Base-by-base conservation (phyloP, 2,888 invertebrate genomes). In the Cheilosia scutellata region DNA sequence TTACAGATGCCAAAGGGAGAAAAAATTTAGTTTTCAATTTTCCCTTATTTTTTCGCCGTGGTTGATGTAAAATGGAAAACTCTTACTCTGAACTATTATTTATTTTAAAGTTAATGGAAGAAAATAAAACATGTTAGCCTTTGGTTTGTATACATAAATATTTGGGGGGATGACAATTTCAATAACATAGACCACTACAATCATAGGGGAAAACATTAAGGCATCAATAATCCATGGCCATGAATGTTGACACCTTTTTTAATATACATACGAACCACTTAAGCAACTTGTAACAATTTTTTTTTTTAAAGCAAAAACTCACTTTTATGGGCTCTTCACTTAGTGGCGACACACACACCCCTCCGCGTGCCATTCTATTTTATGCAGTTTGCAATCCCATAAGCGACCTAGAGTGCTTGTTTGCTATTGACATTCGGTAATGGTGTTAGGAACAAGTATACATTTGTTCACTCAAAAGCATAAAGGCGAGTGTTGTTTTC, bases 391-490 rank as follows among this genome's bases (percentile, higher is more conserved):
- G 51, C 31, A 51, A 60, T 68, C 68, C 31, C 51, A 77, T 42
- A 68, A 44, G 11, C 31, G 29, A 31, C 11, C 9, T 7, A 13
- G 51, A 76, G 53, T 62, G 29, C 20, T 37, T 16, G 70, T 27
- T 44, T 6, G 33, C 53, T 71, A 49, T 78, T 78, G 78, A 78
- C 63, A 71, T 63, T 57, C 63, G 78, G 57, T 78, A 78, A 71
- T 47, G 63, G 63, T 70, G 29, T 63, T 70, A 40, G 33, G 55
- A 44, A 16, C 16, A 16, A 44, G 44, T 16, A 66, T 55, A 68
- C 58, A 49, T 58, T 27, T 47, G 57, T 33, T 70, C 44, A 55
- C 42, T 40, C 11, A 42, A 40, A 66, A 29, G 42, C 68, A 68
- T 68, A 55, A 44, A 27, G 20, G 1, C 6, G 20, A 27, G n/a